Evolutionary conservation across 2,113 vertebrate genomes (phyloP).

Genomic region (Hiodon alosoides): DNA sequence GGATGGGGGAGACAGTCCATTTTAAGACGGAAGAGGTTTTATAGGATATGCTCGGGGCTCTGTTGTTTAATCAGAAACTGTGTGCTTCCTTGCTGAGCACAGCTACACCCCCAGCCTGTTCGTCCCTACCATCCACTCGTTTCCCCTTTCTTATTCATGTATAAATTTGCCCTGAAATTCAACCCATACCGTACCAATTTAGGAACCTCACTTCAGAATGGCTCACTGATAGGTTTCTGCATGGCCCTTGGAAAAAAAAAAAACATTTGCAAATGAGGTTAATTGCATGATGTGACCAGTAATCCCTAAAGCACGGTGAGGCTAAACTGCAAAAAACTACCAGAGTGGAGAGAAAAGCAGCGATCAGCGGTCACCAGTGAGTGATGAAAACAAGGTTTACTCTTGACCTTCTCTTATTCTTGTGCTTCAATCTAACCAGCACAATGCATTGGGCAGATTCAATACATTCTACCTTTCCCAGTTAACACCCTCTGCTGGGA

Average conservation of each 20-base stretch:
- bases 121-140: neutral
- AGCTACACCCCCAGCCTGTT: neutral
- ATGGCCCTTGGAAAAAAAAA: neutral
- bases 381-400: no score
- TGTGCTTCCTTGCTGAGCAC: neutral
- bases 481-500: no score
- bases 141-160: neutral
- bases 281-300: constrained; percentile 29
- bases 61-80: neutral
- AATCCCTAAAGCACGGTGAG: neutral
- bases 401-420: no score
- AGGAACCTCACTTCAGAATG: neutral
- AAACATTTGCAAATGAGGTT: constrained; percentile 28
- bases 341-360: no score
- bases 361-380: no score
- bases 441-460: no score
- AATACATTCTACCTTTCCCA: no score
- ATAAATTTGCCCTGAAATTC: neutral
- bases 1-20: constrained; percentile 3
- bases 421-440: no score
- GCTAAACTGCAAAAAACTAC: no score
- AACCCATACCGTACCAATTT: neutral
- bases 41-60: neutral
- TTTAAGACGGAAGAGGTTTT: neutral
- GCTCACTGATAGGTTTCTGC: neutral